Evolutionary conservation across 2,888 invertebrate genomes (phyloP).

Genomic region (Odontocolon sp.): DNA sequence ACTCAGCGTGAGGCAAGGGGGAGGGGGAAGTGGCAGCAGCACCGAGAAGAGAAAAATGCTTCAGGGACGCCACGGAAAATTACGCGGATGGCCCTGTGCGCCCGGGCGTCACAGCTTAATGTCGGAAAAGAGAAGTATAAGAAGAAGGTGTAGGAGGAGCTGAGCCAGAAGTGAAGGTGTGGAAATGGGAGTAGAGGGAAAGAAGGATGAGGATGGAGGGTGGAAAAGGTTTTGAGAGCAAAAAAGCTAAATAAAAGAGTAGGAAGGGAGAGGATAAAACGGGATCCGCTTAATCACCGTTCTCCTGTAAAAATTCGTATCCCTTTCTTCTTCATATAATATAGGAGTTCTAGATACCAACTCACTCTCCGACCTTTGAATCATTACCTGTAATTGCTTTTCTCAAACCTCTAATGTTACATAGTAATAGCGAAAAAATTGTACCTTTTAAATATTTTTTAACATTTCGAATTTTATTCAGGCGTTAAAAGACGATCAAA

Average conservation of each 20-base stretch:
- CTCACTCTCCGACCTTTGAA: constrained; percentile 46
- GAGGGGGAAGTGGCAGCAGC: background rate
- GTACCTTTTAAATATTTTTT: too few relatives aligned
- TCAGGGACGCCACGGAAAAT: constrained; percentile 60
- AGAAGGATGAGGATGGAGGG: constrained; percentile 28
- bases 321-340: constrained; percentile 53
- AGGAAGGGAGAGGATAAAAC: constrained; percentile 58
- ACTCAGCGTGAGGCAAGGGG: background rate
- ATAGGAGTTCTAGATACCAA: constrained; percentile 36
- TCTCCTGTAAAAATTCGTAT: constrained; percentile 61
- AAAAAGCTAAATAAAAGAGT: constrained; percentile 1
- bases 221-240: constrained; percentile 14
- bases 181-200: constrained; percentile 28
- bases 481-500: background rate
- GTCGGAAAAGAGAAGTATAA: constrained; percentile 64
- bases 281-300: constrained; percentile 66
- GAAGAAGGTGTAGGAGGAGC: constrained; percentile 43
- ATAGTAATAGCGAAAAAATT: too few relatives aligned
- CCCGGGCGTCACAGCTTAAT: constrained; percentile 75
- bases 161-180: constrained; percentile 22
- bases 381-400: constrained; percentile 78
- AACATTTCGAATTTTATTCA: too few relatives aligned
- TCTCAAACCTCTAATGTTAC: constrained; percentile 68
- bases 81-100: constrained; percentile 60
- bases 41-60: constrained; percentile 48